phyloP scores from a whole-genome alignment of 2,113 vertebrate species.

The Elephantulus edwardii region DNA sequence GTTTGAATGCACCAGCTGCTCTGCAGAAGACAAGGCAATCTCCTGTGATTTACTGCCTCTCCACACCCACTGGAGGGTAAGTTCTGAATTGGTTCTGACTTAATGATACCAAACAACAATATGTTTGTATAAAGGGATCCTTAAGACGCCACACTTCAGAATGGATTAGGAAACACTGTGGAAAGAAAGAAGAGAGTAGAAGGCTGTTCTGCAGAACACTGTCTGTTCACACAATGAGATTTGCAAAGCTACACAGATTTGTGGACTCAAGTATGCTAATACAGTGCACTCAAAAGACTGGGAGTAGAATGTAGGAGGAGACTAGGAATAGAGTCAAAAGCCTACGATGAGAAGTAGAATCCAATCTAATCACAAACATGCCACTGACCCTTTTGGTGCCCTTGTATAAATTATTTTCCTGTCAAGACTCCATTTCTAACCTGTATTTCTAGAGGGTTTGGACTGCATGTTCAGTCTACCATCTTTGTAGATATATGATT shows the following conservation, averaged over 20 bases:
- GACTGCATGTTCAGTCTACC: neutral
- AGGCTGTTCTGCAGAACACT: neutral
- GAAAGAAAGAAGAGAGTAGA: neutral
- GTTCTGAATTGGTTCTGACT: no score
- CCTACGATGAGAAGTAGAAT: no score
- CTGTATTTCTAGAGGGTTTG: neutral
- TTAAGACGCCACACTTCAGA: neutral
- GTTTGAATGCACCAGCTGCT: no score
- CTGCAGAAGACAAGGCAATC: no score
- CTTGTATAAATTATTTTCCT: neutral
- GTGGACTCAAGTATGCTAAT: no score
- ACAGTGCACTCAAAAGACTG: neutral
- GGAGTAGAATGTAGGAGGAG: neutral
- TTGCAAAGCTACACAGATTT: neutral
- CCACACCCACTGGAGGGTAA: no score
- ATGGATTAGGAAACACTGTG: neutral
- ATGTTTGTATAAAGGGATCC: no score
- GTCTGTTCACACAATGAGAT: neutral
- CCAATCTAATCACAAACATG: neutral
- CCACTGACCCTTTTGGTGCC: neutral
- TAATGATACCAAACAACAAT: no score
- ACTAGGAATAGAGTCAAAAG: no score
- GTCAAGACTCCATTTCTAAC: neutral
- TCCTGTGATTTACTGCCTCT: no score
- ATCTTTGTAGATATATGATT: neutral